Base-by-base conservation (phyloP, 2,113 vertebrate genomes). In the Channa argus region DNA sequence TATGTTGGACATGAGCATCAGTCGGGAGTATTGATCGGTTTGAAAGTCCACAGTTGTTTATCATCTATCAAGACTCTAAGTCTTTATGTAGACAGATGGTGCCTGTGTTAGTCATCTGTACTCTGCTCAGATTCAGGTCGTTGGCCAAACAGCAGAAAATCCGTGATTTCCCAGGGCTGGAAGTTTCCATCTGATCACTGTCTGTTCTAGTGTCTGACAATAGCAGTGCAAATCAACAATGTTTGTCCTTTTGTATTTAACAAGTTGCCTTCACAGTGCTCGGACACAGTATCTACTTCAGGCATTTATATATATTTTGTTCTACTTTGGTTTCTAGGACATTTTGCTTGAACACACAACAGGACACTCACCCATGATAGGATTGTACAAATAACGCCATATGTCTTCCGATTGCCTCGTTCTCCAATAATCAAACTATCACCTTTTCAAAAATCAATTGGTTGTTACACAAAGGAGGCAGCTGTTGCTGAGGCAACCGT, bases 51-150 rank as follows among this genome's bases (percentile, higher is more conserved):
- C 44, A 44, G 33, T 43, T 63, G 69, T 82, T 77, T 49, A 67
- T 54, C 64, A 52, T 75, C 72, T 73, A 62, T 65, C 49, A 60
- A 1, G 3, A n/a, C 71, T 44, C 44, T 65, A 64, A 36, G 56
- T 66, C 37, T 58, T 63, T 50, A 36, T 4, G 33, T 45, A 36
- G 52, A 74, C 39, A 5, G 54, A 75, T 46, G 9, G 39, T 1
- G 46, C 37, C 69, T 55, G 12, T 66, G 63, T 64, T 6, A 5
- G 54, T 78, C 70, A 65, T 46, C 52, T 71, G 81, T 75, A 53
- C 65, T 76, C 73, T 44, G 63, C 55, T 72, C 36, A 73, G 80
- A 78, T 82, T 24, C 24, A 24, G 24, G 36, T 68, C 58, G 74
- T 52, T 61, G 52, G 41, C 10, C 58, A 84, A 84, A 80, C 74